These are phyloP conservation scores for Astropecten irregularis DNA, from an alignment of 53 echinoderm and acorn worm genomes.

Conservation along the genomic window DNA sequence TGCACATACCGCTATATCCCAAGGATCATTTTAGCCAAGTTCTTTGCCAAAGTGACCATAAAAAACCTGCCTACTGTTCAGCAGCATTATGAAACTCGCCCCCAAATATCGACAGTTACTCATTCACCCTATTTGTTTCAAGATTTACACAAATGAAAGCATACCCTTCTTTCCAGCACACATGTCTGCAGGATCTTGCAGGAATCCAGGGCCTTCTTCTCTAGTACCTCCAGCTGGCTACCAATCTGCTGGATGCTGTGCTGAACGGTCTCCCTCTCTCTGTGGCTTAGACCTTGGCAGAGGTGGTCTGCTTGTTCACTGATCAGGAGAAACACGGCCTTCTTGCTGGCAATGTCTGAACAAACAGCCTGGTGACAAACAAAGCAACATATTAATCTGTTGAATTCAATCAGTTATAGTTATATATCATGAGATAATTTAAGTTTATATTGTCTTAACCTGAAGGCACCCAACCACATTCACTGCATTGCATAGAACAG, in stretches of 20 bases:
- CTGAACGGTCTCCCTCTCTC: conserved; percentile 69
- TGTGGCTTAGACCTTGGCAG: conserved; percentile 57
- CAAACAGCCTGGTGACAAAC: conserved; percentile 37
- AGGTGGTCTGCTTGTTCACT: conserved; percentile 60
- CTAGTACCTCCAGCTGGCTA: conserved; percentile 55
- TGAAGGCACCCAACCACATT: too few relatives aligned
- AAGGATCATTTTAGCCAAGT: too few relatives aligned
- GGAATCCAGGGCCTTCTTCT: conserved; percentile 57
- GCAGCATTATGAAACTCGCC: too few relatives aligned
- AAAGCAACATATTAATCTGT: background rate
- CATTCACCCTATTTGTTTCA: too few relatives aligned
- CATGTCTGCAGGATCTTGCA: conserved; percentile 65
- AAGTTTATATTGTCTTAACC: too few relatives aligned
- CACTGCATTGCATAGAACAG: too few relatives aligned
- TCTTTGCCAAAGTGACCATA: too few relatives aligned
- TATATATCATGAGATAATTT: too few relatives aligned
- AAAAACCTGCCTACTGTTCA: too few relatives aligned
- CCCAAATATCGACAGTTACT: too few relatives aligned
- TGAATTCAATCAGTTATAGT: background rate
- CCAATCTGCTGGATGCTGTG: conserved; percentile 62
- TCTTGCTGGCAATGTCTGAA: conserved; percentile 65
- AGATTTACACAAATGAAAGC: too few relatives aligned
- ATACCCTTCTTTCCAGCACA: conserved; percentile 69
- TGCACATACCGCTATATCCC: too few relatives aligned
- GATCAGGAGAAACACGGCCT: conserved; percentile 50